Base-by-base conservation (phyloP, 2,888 invertebrate genomes). In the Heliconius erato region DNA sequence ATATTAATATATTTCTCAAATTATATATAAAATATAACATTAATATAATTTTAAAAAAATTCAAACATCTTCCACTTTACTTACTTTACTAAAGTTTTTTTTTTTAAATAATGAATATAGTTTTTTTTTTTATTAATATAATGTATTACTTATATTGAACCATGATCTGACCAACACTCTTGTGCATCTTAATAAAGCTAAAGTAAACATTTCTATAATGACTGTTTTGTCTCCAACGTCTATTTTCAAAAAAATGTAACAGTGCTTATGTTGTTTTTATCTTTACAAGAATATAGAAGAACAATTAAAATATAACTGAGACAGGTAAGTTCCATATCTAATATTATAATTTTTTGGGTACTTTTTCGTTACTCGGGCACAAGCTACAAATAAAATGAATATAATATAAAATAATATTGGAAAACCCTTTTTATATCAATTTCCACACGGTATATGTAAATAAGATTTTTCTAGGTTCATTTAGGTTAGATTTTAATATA, bases 141-240 rank as follows among this genome's bases (percentile, higher is more conserved):
- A 74, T 0, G 11, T 16, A 44, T 28, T 19, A 2, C 12, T 54
- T 49, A 35, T 35, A 28, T 65, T 67, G 19, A 67, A 71, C 71
- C 81, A 78, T 81, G 81, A 81, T 81, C 81, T 77, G 81, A 81
- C 81, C 81, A 67, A 77, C 12, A 23, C 59, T 63, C 35, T 23
- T 11, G 19, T 74, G n/a, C 68, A 54, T 80, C 6, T 69, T 69
- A 65, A 81, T 44, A 49, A 71, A 49, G 69, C 44, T 81, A 63
- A 76, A 69, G 3, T 77, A 35, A 71, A 40, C 63, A 19, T 14
- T 9, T 72, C 19, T 44, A 49, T 32, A 71, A 71, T 81, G 81
- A 71, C 81, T 81, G 78, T 81, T 78, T 81, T 78, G 16, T 68
- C 69, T 72, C 81, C 19, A 35, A 44, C 78, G 16, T 78, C 26